phyloP scores from a whole-genome alignment of 1,140 invertebrate genomes.

The Cheumatopsyche charites region DNA sequence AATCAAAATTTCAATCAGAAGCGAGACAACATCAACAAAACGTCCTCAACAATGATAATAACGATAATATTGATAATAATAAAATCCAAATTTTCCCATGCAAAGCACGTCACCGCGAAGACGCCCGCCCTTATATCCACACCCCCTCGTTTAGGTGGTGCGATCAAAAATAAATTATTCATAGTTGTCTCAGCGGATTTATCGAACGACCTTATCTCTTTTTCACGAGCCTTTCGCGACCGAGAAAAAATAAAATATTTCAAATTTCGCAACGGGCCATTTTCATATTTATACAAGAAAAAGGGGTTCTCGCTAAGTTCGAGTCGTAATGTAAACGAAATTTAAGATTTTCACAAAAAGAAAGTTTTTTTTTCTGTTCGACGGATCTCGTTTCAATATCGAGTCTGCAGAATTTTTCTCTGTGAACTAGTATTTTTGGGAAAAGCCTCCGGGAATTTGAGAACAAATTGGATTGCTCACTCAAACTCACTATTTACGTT shows the following conservation, averaged over 20 bases:
- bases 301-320: no score
- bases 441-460: neutral
- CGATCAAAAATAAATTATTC: constrained; percentile 25
- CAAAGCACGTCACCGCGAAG: constrained; percentile 17
- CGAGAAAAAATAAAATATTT: no score
- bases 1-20: constrained; percentile 20
- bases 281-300: no score
- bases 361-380: no score
- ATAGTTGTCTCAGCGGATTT: constrained; percentile 22
- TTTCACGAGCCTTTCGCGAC: neutral
- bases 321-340: no score
- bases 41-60: neutral
- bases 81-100: constrained; percentile 20
- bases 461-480: constrained; percentile 27
- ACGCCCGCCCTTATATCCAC: neutral
- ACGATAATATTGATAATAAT: neutral
- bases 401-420: neutral
- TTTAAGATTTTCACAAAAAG: no score
- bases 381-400: no score
- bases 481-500: constrained; percentile 14
- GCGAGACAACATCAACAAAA: constrained; percentile 9
- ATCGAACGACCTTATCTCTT: constrained; percentile 9
- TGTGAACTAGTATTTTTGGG: neutral
- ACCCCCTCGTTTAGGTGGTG: neutral
- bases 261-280: no score